phyloP scores from a whole-genome alignment of 2,888 invertebrate species.

The Drosophila vallismaia region DNA sequence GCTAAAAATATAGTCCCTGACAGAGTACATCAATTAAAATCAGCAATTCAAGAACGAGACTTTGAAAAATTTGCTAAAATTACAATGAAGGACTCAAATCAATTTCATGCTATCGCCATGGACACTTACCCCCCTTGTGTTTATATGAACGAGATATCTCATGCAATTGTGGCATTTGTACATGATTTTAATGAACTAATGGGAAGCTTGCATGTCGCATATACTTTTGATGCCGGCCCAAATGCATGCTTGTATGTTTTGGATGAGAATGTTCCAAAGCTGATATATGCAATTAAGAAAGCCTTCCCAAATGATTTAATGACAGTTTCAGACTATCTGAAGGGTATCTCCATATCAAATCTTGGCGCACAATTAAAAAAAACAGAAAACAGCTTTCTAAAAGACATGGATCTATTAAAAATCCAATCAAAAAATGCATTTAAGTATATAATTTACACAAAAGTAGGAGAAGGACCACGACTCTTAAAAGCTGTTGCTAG shows the following conservation, averaged over 20 bases:
- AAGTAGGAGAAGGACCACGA: slow-evolving; percentile 91
- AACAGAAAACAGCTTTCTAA: slow-evolving; percentile 7
- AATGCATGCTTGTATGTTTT: slow-evolving; percentile 96
- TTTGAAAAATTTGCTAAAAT: slow-evolving; percentile 95
- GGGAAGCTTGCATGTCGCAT: slow-evolving; percentile 91
- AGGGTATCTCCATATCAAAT: slow-evolving; percentile 85
- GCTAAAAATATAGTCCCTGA: slow-evolving; percentile 89
- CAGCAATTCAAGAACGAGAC: slow-evolving; percentile 87
- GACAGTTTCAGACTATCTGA: slow-evolving; percentile 85
- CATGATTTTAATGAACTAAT: slow-evolving; percentile 91
- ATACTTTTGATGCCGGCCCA: slow-evolving; percentile 99
- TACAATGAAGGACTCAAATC: slow-evolving; percentile 99
- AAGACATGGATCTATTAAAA: slow-evolving; percentile 39
- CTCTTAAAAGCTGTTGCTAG: slow-evolving; percentile 82
- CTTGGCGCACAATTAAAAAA: background rate
- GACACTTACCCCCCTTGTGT: slow-evolving; percentile 97
- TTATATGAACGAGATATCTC: slow-evolving; percentile 96
- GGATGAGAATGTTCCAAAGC: slow-evolving; percentile 89
- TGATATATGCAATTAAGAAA: slow-evolving; percentile 88
- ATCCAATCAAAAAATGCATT: slow-evolving; percentile 85
- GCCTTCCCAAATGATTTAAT: slow-evolving; percentile 88
- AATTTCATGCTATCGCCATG: slow-evolving; percentile 96
- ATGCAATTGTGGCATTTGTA: slow-evolving; percentile 90
- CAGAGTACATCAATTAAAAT: slow-evolving; percentile 85
- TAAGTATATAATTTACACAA: slow-evolving; percentile 93